Base-by-base conservation (phyloP, 2,113 vertebrate species). In the Brachypteracias leptosomus region DNA sequence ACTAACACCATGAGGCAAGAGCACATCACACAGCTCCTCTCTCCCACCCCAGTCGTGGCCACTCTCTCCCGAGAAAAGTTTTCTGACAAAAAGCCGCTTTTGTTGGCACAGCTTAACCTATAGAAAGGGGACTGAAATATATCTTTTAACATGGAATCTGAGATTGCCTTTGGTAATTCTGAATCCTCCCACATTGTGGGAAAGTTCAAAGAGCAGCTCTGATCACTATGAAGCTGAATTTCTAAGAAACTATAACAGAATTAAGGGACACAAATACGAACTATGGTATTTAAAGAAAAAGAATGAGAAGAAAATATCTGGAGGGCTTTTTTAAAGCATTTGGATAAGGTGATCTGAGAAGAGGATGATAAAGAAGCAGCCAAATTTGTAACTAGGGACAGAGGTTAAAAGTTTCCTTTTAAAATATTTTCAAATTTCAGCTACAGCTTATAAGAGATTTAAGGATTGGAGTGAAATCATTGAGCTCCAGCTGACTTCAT, bases 401-500 rank as follows among this genome's bases (percentile, higher is more conserved):
- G 59, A 81, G 88, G 76, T 88, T 81, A 74, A 81, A 81, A 83
- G 49, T 80, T 81, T 73, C 38, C 33, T 70, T 90, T 81, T 84
- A 83, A 68, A 93, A 87, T 38, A 33, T 29, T 83, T 90, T 52
- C 16, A 82, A 51, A 74, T 77, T 87, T 89, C 51, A 83, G 26
- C 57, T 70, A 83, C 33, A 77, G n/a, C 6, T 90, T 92, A 47
- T 13, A 40, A 81, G 76, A 90, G 54, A 63, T 90, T 90, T 88
- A 74, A 93, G 38, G 46, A 65, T 59, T 95, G 79, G 26, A 88
- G 33, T 59, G 70, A 73, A 95, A 91, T 81, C 47, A 57, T 1
- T 67, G 72, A 83, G 78, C 71, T 93, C 55, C 89, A 88, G 49
- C 70, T 96, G 85, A 90, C 52, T 89, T 96, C 65, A 61, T 89